Evolutionary conservation across 2,888 invertebrate genomes (phyloP).

Genomic region (Galeruca laticollis): DNA sequence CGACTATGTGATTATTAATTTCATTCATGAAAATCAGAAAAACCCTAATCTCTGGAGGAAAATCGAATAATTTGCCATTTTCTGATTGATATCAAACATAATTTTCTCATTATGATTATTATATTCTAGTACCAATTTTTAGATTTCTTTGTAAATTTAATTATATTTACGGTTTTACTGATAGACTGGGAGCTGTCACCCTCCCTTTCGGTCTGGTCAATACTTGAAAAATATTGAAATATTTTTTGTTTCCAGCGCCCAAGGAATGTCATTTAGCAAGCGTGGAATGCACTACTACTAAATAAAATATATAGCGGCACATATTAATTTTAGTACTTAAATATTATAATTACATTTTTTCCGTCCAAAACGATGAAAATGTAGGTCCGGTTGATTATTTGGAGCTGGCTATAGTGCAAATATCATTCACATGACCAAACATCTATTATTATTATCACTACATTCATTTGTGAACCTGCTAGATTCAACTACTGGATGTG

Average conservation of each 20-base stretch:
- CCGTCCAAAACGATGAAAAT: conserved; percentile 26
- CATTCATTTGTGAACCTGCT: too few relatives aligned
- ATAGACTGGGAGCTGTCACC: conserved; percentile 52
- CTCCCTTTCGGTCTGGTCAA: conserved; percentile 53
- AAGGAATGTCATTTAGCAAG: conserved; percentile 65
- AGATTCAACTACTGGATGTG: too few relatives aligned
- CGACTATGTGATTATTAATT: too few relatives aligned
- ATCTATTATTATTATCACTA: too few relatives aligned
- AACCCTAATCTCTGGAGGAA: too few relatives aligned
- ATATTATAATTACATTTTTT: conserved; percentile 32
- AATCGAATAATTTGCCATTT: too few relatives aligned
- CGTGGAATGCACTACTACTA: conserved; percentile 63
- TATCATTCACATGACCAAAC: background rate
- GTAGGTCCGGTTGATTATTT: background rate
- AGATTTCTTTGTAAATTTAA: background rate
- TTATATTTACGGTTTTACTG: background rate
- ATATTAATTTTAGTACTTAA: conserved; percentile 41
- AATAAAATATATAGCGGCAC: conserved; percentile 49
- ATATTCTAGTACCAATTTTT: background rate
- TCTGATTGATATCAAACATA: background rate
- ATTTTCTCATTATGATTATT: background rate
- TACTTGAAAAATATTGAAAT: conserved; percentile 52
- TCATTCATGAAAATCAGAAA: too few relatives aligned
- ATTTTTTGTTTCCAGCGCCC: conserved; percentile 61
- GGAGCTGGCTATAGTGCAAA: background rate